phyloP scores from a whole-genome alignment of 2,797 vertebrate species.

The Vultur gryphus region DNA sequence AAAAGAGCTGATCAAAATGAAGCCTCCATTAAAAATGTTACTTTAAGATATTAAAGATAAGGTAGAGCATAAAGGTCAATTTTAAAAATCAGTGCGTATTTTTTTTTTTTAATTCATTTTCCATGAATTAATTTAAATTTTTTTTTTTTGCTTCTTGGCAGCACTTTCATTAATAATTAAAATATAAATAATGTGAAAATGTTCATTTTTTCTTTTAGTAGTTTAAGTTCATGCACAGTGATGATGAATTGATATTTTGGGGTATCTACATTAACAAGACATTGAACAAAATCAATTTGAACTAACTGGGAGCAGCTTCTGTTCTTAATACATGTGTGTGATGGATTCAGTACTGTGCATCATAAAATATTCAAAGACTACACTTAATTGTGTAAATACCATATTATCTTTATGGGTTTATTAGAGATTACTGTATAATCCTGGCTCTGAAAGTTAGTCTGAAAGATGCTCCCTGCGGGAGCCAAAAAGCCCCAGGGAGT shows the following conservation, averaged over 20 bases:
- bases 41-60: slow-evolving; percentile 60
- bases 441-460: slow-evolving; percentile 14
- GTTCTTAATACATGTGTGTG: slow-evolving; percentile 22
- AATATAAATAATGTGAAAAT: slow-evolving; percentile 65
- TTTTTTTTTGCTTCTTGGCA: not conserved
- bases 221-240: slow-evolving; percentile 52
- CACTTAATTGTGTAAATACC: slow-evolving; percentile 40
- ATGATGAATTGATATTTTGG: slow-evolving; percentile 58
- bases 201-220: slow-evolving; percentile 59
- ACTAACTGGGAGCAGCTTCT: slow-evolving; percentile 53
- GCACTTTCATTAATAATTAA: slow-evolving; percentile 19
- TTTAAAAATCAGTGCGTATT: slow-evolving; percentile 53
- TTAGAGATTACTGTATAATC: slow-evolving; percentile 5
- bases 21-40: slow-evolving; percentile 47
- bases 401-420: slow-evolving; percentile 1
- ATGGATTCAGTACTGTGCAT: slow-evolving; percentile 38
- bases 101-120: slow-evolving; percentile 38
- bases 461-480: slow-evolving; percentile 3
- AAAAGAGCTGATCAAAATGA: slow-evolving; percentile 61
- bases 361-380: slow-evolving; percentile 19
- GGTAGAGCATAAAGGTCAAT: slow-evolving; percentile 55
- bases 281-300: slow-evolving; percentile 49
- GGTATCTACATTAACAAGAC: slow-evolving; percentile 50
- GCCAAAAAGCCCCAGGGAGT: not conserved
- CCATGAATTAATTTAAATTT: not conserved